Percentiles rank a stretch among this genome's conserved stretches.
Evolutionary conservation across 2,888 invertebrate species (phyloP).

Genomic region (Limenitis arthemis): DNA sequence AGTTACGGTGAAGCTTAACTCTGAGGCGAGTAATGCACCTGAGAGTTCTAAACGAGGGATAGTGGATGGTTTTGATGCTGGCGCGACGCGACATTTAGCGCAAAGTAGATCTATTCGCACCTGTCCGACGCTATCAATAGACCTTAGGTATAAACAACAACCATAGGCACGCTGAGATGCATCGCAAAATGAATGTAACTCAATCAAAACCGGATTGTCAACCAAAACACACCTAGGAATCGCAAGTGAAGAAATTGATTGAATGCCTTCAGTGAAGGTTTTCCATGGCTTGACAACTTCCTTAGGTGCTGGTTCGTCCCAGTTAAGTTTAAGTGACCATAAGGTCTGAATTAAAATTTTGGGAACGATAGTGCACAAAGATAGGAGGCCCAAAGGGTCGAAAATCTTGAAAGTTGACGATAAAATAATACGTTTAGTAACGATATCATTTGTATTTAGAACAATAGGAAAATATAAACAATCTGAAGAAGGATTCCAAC

Average conservation of each 20-base stretch:
- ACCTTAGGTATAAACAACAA: too few species aligned
- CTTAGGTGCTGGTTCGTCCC: conserved; percentile 18
- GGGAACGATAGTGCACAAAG: too few species aligned
- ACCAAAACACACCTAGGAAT: conserved; percentile 3
- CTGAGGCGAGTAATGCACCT: conserved; percentile 5
- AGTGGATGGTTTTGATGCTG: conserved; percentile 4
- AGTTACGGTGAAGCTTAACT: not conserved
- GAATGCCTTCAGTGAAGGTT: not conserved
- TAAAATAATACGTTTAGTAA: not conserved
- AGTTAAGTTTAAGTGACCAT: too few species aligned
- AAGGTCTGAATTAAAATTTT: too few species aligned
- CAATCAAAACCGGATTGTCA: conserved; percentile 1
- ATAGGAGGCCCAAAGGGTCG: too few species aligned
- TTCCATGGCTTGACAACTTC: conserved; percentile 5
- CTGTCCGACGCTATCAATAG: not conserved
- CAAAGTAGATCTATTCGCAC: conserved; percentile 11
- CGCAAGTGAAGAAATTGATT: not conserved
- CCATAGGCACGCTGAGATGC: too few species aligned
- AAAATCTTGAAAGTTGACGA: conserved; percentile 8
- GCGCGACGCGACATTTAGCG: conserved; percentile 7
- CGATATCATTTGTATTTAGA: not conserved
- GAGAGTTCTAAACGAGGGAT: conserved; percentile 13
- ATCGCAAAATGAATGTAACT: conserved; percentile 9
- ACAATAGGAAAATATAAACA: not conserved
- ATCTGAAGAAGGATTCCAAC: conserved; percentile 18